Base-by-base conservation (phyloP, 2,797 vertebrate genomes). In the Buphagus erythrorhynchus region DNA sequence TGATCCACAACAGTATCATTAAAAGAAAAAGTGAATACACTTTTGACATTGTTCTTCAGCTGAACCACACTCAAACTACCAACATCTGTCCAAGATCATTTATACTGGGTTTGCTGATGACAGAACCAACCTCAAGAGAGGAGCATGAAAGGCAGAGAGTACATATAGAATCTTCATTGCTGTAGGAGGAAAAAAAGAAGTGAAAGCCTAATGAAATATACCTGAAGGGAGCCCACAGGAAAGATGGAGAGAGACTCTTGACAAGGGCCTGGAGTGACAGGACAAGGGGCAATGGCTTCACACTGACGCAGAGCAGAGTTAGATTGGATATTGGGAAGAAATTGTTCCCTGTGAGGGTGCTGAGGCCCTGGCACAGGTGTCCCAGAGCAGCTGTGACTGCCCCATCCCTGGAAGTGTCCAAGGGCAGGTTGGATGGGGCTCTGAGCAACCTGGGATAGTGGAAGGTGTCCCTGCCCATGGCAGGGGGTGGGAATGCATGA, bases 211-310 rank as follows among this genome's bases (percentile, higher is more conserved):
- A 62, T n/a, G 38, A 52, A 68, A 42, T 5, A 7, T 9, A 22
- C 11, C 7, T 46, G 51, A 66, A 42, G 54, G 54, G 5, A 36
- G 17, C 17, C 31, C 1, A 81, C 13, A 26, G 38, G 3, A 22
- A 52, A 45, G 14, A 18, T 12, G 7, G 0, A 17, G 17, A 33
- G 0, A 22, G n/a, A 52, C n/a, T 26, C 0, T 3, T n/a, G 66
- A 28, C 38, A 61, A 26, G n/a, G 20, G 9, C 8, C 13, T 43
- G 17, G 21, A 52, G n/a, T 36, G n/a, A 71, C 22, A 52, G 26
- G 17, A 61, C 17, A 21, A 35, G 17, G 54, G 26, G 2, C 0
- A 45, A 52, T 18, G 55, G 55, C 14, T 43, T 36, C 55, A 61
- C 5, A 52, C 14, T 36, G 46, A n/a, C n/a, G 71, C 2, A 52